These are phyloP conservation scores for Agrochola litura DNA, from an alignment of 2,888 invertebrate genomes.

Conservation along the genomic window DNA sequence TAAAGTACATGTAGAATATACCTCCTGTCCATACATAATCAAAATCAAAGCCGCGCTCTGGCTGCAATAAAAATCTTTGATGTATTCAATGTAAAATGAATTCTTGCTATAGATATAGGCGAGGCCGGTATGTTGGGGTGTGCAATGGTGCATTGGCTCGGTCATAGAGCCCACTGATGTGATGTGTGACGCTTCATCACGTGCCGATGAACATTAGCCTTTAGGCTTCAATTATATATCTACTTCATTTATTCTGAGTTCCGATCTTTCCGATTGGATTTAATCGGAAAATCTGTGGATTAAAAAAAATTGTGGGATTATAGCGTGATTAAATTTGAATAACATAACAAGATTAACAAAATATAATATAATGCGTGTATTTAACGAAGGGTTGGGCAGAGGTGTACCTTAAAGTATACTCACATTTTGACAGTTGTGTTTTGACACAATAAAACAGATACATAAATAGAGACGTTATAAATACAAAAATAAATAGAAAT, in stretches of 20 bases:
- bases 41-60: constrained; percentile 1
- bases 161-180: constrained; percentile 76
- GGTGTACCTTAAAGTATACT: too few species aligned
- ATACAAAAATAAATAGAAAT: too few species aligned
- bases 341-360: not conserved
- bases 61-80: constrained; percentile 53
- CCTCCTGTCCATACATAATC: not conserved
- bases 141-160: constrained; percentile 81
- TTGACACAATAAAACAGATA: too few species aligned
- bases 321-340: not conserved
- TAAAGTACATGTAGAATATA: not conserved
- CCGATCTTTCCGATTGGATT: constrained; percentile 50
- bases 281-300: not conserved
- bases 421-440: too few species aligned
- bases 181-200: constrained; percentile 78
- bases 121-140: constrained; percentile 70
- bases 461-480: too few species aligned
- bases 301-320: not conserved
- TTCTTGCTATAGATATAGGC: constrained; percentile 38
- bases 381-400: too few species aligned
- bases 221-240: constrained; percentile 70
- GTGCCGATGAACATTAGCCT: constrained; percentile 78
- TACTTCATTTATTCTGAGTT: constrained; percentile 61
- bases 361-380: too few species aligned
- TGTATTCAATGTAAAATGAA: constrained; percentile 53